Base-by-base conservation (phyloP, 2,113 vertebrate species). In the Rhagologus leucostigma region DNA sequence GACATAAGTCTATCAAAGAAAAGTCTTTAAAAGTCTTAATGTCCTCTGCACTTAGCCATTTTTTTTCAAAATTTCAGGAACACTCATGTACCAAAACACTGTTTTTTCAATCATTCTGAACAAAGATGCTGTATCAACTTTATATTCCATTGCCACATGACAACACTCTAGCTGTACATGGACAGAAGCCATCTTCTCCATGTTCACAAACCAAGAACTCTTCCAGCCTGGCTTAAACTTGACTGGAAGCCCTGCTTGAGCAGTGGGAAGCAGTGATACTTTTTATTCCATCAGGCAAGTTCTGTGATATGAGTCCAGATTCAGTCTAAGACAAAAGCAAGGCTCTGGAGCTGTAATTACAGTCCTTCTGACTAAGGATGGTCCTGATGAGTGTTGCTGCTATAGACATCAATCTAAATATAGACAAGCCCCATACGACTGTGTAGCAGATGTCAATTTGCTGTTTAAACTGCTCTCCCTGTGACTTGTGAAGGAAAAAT, bases 401-500 rank as follows among this genome's bases (percentile, higher is more conserved):
- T 77, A 14, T 26, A 89, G 73, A 57, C 55, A 78, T 91, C 77
- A 30, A 46, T 41, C 84, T 76, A 94, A 94, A 87, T 62, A 89
- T 69, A 95, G 73, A 77, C 42, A 27, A 32, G n/a, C 29, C 68
- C 59, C 77, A 47, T 30, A 21, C 37, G 44, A 91, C 81, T 91
- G 42, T 42, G 19, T 26, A 39, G 60, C 77, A 87, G 81, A 84
- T 84, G 81, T 76, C 84, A 87, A 39, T 89, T 89, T 89, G 46
- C 63, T 86, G 46, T 95, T 91, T 93, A 93, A 93, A 91, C 77
- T 84, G 37, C 59, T 93, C 44, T 84, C 57, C 68, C 41, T 49
- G 39, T 32, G 32, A 56, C 80, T 79, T 63, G 39, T 29, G 49
- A 59, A 87, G 73, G 86, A 86, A 78, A 89, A 80, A 65, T 14